These are phyloP conservation scores for Tenthredo mesomela DNA, from an alignment of 2,888 invertebrate genomes.

Conservation along the genomic window DNA sequence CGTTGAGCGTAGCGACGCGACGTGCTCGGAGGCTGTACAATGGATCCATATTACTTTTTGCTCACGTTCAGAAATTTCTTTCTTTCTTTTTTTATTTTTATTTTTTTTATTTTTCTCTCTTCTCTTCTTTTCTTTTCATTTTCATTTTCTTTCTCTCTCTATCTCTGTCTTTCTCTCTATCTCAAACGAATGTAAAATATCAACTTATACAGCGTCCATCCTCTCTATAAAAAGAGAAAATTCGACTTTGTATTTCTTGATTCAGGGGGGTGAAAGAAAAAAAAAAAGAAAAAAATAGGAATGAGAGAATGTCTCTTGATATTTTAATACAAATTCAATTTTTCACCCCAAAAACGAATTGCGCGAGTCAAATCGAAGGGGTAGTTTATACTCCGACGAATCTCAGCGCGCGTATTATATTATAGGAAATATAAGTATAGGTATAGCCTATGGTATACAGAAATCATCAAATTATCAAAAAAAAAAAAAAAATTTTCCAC, in stretches of 20 bases:
- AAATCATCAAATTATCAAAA: constrained; percentile 15
- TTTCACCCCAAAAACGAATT: background rate
- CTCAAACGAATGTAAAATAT: background rate
- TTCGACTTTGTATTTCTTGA: constrained; percentile 22
- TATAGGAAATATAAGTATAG: too few relatives aligned
- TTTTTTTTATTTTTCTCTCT: background rate
- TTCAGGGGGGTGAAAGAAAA: background rate
- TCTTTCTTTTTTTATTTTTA: background rate
- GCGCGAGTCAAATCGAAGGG: background rate
- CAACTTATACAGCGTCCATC: background rate
- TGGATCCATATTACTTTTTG: constrained; percentile 55
- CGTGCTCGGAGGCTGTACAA: constrained; percentile 39
- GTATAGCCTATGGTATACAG: background rate
- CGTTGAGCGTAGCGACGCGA: constrained; percentile 17
- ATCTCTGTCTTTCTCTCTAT: background rate
- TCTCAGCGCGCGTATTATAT: too few relatives aligned
- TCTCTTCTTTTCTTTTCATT: background rate
- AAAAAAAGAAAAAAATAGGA: too few relatives aligned
- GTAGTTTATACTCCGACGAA: background rate
- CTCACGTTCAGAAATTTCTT: background rate
- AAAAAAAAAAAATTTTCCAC: too few relatives aligned
- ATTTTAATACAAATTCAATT: constrained; percentile 40
- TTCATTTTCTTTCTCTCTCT: background rate
- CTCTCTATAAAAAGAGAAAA: background rate
- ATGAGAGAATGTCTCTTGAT: background rate